Evolutionary conservation across 2,113 vertebrate species (phyloP).

Genomic region (Amblyornis subalaris): DNA sequence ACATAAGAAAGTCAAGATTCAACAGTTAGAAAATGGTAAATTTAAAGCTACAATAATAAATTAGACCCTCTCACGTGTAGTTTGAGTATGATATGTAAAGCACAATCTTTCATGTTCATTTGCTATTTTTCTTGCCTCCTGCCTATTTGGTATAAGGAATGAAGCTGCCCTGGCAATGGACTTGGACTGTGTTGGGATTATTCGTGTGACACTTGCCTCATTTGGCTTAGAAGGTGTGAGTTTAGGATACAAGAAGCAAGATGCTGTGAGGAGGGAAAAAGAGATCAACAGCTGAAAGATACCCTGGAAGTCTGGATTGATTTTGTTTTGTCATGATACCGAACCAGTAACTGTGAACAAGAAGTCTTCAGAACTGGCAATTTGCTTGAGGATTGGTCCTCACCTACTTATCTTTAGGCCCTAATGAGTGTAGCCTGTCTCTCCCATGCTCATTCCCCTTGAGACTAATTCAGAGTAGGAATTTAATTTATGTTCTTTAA

Average conservation of each 20-base stretch:
- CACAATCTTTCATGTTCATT: background rate
- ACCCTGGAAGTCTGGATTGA: background rate
- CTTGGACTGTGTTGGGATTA: background rate
- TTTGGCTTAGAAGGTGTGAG: background rate
- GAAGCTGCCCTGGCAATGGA: background rate
- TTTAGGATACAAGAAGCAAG: background rate
- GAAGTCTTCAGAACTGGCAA: background rate
- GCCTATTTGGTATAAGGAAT: background rate
- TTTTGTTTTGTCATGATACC: background rate
- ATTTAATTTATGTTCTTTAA: slow-evolving; percentile 20
- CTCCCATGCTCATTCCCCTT: background rate
- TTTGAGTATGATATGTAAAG: background rate
- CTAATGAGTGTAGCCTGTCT: background rate
- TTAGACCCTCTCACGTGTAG: background rate
- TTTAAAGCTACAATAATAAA: background rate
- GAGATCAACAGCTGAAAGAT: background rate
- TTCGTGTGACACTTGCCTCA: accelerated
- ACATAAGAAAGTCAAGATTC: background rate
- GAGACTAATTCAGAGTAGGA: background rate
- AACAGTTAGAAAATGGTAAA: background rate
- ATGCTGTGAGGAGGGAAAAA: background rate
- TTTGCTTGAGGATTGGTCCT: background rate
- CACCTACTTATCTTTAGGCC: background rate
- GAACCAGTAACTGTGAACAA: background rate
- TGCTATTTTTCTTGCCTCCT: background rate